A percentile compares a stretch with the other conserved stretches of the same genome.
These are phyloP conservation scores for Laterallus jamaicensis DNA, from an alignment of 2,113 vertebrate genomes.

Conservation along the genomic window DNA sequence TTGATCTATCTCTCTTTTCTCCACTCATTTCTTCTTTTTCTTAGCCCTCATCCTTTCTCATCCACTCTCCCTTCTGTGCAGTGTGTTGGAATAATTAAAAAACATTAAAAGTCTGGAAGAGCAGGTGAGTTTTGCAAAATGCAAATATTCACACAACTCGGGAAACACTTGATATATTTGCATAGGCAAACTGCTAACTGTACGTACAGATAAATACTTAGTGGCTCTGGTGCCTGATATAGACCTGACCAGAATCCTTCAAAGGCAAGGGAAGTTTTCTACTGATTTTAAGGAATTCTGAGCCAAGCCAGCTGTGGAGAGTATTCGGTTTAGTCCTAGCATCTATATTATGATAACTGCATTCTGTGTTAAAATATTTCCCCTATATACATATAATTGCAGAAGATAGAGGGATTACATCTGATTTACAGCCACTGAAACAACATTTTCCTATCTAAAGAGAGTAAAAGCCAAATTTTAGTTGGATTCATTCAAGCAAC, in stretches of 20 bases:
- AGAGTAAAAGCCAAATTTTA: not conserved
- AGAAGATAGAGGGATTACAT: not conserved
- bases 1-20: not conserved
- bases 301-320: not conserved
- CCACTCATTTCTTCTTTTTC: not conserved
- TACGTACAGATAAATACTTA: not conserved
- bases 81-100: not conserved
- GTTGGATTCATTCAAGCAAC: not conserved
- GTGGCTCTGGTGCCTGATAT: not conserved
- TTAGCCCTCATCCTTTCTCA: not conserved
- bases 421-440: not conserved
- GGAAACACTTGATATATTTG: not conserved
- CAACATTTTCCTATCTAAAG: not conserved
- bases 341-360: not conserved
- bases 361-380: not conserved
- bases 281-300: not conserved
- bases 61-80: not conserved
- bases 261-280: not conserved
- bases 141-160: not conserved
- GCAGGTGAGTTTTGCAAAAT: not conserved
- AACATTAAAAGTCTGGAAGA: not conserved
- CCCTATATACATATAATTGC: not conserved
- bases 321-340: not conserved
- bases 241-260: not conserved
- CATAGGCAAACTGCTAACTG: not conserved